Conservation (phyloP, 2,888 invertebrate genomes). For the Mythimna impura region DNA sequence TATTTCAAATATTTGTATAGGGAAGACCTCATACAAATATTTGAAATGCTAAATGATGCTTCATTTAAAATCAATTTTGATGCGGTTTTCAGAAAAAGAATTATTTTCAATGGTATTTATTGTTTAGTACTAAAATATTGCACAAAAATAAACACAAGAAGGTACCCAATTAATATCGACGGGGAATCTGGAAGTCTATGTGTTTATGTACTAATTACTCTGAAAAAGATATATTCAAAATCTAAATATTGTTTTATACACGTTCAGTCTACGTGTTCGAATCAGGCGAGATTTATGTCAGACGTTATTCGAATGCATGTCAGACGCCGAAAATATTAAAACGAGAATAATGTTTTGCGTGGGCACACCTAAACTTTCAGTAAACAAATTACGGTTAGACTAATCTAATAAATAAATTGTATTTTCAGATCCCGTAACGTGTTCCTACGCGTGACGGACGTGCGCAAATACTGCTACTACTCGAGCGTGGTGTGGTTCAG, state of each 20-base stretch:
- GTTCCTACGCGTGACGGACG: conserved; percentile 95
- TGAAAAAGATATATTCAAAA: not conserved
- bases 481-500: conserved; percentile 95
- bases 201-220: not conserved
- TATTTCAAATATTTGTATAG: too few species aligned
- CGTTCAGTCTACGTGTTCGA: not conserved
- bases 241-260: too few species aligned
- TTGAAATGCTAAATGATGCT: too few species aligned
- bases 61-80: too few species aligned
- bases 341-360: not conserved
- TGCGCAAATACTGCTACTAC: conserved; percentile 96
- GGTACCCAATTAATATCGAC: too few species aligned
- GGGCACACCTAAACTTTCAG: not conserved
- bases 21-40: too few species aligned
- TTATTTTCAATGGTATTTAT: too few species aligned
- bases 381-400: not conserved
- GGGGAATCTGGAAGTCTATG: not conserved
- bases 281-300: not conserved
- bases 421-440: conserved; percentile 94
- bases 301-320: not conserved
- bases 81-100: too few species aligned
- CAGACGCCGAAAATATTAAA: not conserved
- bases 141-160: too few species aligned
- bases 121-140: too few species aligned
- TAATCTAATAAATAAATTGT: conserved; percentile 7